Base-by-base conservation (phyloP, 2,888 invertebrate species). In the Alitta virens region DNA sequence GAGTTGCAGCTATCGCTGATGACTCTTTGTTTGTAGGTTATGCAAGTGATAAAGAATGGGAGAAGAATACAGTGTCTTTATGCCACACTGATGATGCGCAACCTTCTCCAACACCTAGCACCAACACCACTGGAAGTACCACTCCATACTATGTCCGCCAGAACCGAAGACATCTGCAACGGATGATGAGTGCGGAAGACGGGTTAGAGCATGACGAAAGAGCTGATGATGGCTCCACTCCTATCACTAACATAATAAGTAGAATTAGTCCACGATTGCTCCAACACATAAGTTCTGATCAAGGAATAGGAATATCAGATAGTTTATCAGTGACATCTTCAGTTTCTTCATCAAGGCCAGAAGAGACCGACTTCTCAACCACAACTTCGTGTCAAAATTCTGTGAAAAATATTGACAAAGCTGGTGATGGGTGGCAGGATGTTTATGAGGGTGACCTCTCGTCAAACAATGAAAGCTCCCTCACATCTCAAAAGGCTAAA, bases 31-130 rank as follows among this genome's bases (percentile, higher is more conserved):
- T 55, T n/a, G 55, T 58, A 12, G 61, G 63, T 3, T 58, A 61
- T 43, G 60, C 58, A 14, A 63, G 61, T 46, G 63, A 65, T 3
- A 53, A 61, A 27, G 63, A 65, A 54, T 56, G 63, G 61, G 53
- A 58, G 40, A 63, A 63, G 23, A 60, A 56, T 50, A 55, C 21
- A 3, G 49, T 24, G 1, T 7, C 27, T 5, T 40, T 55, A 40
- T 14, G 2, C 16, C 27, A 38, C 16, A 49, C 46, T 23, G 60
- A 60, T 14, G 21, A 18, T 16, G 51, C 46, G 14, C 51, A 52
- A 18, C 53, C 54, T 16, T 54, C 53, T 12, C 53, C 60, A 9
- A 53, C 52, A 14, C 60, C 60, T 1, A 53, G 53, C 24, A 42
- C 43, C 42, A 54, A 40, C 18, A 54, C 54, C 5, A 60, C 26